Base-by-base conservation (phyloP, 2,888 invertebrate species). In the Luperina nickerlii region DNA sequence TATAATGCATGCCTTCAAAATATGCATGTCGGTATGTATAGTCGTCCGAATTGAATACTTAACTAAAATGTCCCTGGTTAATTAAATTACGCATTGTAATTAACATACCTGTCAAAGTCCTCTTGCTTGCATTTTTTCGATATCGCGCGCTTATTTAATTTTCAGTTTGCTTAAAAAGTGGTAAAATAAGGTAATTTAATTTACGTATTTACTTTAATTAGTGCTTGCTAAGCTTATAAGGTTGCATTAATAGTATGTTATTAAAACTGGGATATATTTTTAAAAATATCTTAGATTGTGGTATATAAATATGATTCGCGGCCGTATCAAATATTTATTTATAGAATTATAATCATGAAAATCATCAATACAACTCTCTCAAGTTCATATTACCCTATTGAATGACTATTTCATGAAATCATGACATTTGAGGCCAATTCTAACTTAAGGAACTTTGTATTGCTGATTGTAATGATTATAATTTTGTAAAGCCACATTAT, bases 11-110 rank as follows among this genome's bases (percentile, higher is more conserved):
- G 67, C 63, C 32, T 67, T 76, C 48, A 42, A 87, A 87, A 78
- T 71, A 81, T 79, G 81, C 62, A 75, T 42, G 48, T 63, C 42
- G 48, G 48, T 48, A 15, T 1, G 48, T 63, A 68, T 38, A 67
- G 48, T 71, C 68, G 71, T 77, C 80, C 54, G 74, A 79, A 80
- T 66, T 71, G 57, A 54, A 81, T 54, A 68, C 70, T 87, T 82
- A 81, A 88, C 85, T 88, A 82, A 83, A 84, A 85, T 84, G 80
- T 76, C 70, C 38, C 65, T 73, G 74, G 74, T 75, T 88, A 82
- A 85, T 90, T 83, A 82, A 84, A 85, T 83, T 65, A 81, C 83
- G 79, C 72, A 79, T 67, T 65, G 63, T 79, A 81, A 76, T 80
- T 82, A 80, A 78, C 75, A 67, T 70, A 18, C 60, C 70, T 80